Percentiles rank a stretch among this genome's conserved stretches.
Evolutionary conservation across 2,113 vertebrate genomes (phyloP).

Genomic region (Tamias sibiricus): DNA sequence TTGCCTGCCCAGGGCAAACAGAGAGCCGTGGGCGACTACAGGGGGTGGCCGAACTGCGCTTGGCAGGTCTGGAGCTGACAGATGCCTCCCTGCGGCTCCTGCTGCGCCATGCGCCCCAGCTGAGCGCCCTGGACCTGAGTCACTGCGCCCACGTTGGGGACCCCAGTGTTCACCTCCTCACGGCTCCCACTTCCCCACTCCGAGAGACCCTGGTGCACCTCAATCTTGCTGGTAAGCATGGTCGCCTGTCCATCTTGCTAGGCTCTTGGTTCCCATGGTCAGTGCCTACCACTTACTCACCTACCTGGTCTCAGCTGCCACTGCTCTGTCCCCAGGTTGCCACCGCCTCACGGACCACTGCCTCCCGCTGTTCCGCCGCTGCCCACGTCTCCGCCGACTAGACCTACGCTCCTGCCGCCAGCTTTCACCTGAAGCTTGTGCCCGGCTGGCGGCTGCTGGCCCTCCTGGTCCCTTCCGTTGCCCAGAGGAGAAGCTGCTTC

Average conservation of each 20-base stretch:
- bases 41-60: conserved; percentile 91
- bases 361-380: conserved; percentile 90
- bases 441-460: conserved; percentile 84
- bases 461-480: conserved; percentile 84
- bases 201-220: conserved; percentile 91
- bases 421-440: conserved; percentile 89
- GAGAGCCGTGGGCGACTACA: conserved; percentile 92
- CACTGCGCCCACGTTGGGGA: conserved; percentile 92
- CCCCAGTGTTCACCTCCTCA: conserved; percentile 91
- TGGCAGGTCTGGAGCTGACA: conserved; percentile 92
- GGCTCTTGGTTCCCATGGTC: background rate
- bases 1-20: conserved; percentile 84
- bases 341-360: conserved; percentile 93
- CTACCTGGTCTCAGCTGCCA: background rate
- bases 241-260: background rate
- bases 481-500: conserved; percentile 91
- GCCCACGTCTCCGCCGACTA: conserved; percentile 89
- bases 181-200: conserved; percentile 90
- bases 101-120: conserved; percentile 91
- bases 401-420: conserved; percentile 93
- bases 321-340: conserved; percentile 86
- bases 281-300: background rate
- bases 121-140: conserved; percentile 92
- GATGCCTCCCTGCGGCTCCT: conserved; percentile 90
- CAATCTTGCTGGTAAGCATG: conserved; percentile 88